Conservation (phyloP, 1,140 invertebrate species). For the Drosophila mayri region DNA sequence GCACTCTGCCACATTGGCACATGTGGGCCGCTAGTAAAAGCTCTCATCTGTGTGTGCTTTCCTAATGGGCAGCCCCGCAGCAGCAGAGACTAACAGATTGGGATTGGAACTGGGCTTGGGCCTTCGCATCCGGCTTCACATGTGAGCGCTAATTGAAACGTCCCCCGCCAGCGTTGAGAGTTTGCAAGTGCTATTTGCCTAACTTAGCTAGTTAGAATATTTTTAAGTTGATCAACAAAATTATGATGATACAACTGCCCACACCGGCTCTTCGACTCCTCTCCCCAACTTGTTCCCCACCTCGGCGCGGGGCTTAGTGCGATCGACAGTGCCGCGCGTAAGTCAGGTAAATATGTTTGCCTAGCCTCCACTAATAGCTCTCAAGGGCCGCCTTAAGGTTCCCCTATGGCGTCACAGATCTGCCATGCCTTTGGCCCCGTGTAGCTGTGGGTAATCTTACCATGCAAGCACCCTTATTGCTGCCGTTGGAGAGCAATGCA, state of each 20-base stretch:
- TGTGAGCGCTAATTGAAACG: constrained; percentile 77
- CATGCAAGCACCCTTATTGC: constrained; percentile 83
- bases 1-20: constrained; percentile 14
- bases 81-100: constrained; percentile 40
- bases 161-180: constrained; percentile 67
- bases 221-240: constrained; percentile 76
- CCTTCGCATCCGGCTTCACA: constrained; percentile 80
- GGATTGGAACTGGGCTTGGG: constrained; percentile 39
- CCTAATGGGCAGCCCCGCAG: constrained; percentile 51
- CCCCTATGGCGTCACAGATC: constrained; percentile 8
- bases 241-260: constrained; percentile 37
- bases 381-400: constrained; percentile 52
- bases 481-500: constrained; percentile 54
- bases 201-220: constrained; percentile 82
- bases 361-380: constrained; percentile 52
- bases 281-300: constrained; percentile 1
- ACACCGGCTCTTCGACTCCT: constrained; percentile 9
- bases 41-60: constrained; percentile 53
- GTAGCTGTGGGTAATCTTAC: constrained; percentile 38
- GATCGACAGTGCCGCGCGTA: constrained; percentile 3
- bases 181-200: constrained; percentile 69
- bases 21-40: constrained; percentile 40
- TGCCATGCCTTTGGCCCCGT: not conserved
- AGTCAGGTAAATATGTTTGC: constrained; percentile 46
- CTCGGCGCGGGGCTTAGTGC: not conserved